These are phyloP conservation scores for Trichomycterus rosablanca DNA, from an alignment of 2,113 vertebrate genomes.

Conservation along the genomic window DNA sequence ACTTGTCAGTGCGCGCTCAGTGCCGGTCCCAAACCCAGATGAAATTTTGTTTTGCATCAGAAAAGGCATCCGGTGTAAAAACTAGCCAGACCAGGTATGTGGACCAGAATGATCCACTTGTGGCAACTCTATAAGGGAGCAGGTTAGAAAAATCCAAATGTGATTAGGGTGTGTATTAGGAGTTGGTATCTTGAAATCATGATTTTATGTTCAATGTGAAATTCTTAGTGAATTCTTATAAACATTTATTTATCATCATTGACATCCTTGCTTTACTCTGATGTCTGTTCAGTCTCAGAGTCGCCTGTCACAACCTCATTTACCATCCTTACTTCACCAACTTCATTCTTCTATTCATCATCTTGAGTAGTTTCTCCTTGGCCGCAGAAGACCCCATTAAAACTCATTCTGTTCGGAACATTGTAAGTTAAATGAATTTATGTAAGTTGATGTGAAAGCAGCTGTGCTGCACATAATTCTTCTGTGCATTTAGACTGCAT, in stretches of 20 bases:
- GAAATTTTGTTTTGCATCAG: too few species aligned
- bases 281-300: slow-evolving; percentile 70
- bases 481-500: neutral
- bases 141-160: too few species aligned
- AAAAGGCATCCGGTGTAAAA: too few species aligned
- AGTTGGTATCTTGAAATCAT: too few species aligned
- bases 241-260: slow-evolving; percentile 1
- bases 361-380: slow-evolving; percentile 89
- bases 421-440: slow-evolving; percentile 75
- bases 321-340: slow-evolving; percentile 93
- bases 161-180: too few species aligned
- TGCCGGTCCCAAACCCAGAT: too few species aligned
- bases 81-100: too few species aligned
- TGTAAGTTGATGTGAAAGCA: neutral
- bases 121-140: too few species aligned
- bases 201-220: too few species aligned
- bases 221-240: too few species aligned
- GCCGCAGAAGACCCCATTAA: slow-evolving; percentile 91
- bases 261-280: neutral
- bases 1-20: too few species aligned
- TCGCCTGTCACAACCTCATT: slow-evolving; percentile 81
- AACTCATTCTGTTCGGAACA: slow-evolving; percentile 85
- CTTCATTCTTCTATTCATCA: slow-evolving; percentile 94
- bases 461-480: neutral
- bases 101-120: too few species aligned